Evolutionary conservation across 2,797 vertebrate genomes (phyloP).

Genomic region (Protonibea diacanthus): DNA sequence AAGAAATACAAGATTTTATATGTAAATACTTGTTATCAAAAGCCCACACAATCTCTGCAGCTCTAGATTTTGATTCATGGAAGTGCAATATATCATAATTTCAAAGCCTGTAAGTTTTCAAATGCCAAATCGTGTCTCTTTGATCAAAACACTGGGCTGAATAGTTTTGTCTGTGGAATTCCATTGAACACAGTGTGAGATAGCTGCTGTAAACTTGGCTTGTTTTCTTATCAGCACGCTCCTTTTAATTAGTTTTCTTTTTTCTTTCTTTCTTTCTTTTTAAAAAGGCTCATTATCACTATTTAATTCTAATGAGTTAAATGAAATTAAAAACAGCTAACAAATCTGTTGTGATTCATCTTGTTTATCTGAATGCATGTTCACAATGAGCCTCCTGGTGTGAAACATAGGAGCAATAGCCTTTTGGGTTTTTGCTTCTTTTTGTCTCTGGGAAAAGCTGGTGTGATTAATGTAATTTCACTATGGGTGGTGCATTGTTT

Average conservation of each 20-base stretch:
- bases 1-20: conserved; percentile 9
- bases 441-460: conserved; percentile 28
- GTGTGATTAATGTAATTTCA: conserved; percentile 46
- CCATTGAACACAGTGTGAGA: conserved; percentile 3
- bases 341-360: conserved; percentile 40
- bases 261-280: neutral
- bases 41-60: neutral
- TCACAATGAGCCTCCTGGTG: conserved; percentile 31
- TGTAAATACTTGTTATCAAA: conserved; percentile 9
- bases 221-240: conserved; percentile 7
- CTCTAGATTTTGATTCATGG: neutral
- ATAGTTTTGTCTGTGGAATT: conserved; percentile 2
- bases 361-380: conserved; percentile 29
- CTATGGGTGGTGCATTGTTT: conserved; percentile 42
- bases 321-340: conserved; percentile 2
- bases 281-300: conserved; percentile 17
- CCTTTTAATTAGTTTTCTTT: neutral
- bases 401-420: conserved; percentile 16
- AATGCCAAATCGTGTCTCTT: neutral
- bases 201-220: conserved; percentile 15
- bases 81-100: neutral
- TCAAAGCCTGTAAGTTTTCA: conserved; percentile 15
- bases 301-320: neutral
- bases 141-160: conserved; percentile 3
- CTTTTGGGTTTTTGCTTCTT: conserved; percentile 20